Evolutionary conservation across 2,797 vertebrate species (phyloP).

Genomic region (Spinibarbus caldwelli): DNA sequence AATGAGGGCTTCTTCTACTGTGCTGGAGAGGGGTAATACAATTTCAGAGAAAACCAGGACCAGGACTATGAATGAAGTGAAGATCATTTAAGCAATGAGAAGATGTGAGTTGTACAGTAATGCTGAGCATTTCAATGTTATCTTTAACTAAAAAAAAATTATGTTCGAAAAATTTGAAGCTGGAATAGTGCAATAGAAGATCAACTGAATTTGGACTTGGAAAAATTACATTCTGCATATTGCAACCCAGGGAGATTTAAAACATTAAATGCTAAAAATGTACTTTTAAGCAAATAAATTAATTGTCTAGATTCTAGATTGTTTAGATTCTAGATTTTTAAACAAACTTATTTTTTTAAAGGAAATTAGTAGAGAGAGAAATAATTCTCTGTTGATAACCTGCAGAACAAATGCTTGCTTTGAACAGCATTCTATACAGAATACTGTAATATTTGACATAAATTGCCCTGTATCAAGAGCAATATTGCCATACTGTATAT

Average conservation of each 20-base stretch:
- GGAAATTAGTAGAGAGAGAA: neutral
- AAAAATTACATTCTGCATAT: neutral
- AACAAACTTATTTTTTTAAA: neutral
- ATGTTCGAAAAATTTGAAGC: neutral
- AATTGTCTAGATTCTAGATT: neutral
- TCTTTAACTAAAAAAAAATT: neutral
- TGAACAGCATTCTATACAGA: neutral
- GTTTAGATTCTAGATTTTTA: neutral
- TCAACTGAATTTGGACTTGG: neutral
- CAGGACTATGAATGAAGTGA: constrained; percentile 12
- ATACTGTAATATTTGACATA: too few relatives aligned
- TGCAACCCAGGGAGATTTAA: neutral
- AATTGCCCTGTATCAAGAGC: too few relatives aligned
- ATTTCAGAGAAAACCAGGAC: constrained; percentile 17
- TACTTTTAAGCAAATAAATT: neutral
- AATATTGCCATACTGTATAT: too few relatives aligned
- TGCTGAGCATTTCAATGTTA: neutral
- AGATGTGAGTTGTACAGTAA: constrained; percentile 1
- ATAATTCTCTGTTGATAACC: neutral
- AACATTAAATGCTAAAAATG: neutral
- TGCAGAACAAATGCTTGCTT: neutral
- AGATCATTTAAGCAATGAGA: constrained; percentile 11
- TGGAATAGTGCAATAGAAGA: neutral
- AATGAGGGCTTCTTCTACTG: neutral
- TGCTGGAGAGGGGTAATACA: neutral